Evolutionary conservation across 2,113 vertebrate genomes (phyloP).

Genomic region (Oophaga pumilio): DNA sequence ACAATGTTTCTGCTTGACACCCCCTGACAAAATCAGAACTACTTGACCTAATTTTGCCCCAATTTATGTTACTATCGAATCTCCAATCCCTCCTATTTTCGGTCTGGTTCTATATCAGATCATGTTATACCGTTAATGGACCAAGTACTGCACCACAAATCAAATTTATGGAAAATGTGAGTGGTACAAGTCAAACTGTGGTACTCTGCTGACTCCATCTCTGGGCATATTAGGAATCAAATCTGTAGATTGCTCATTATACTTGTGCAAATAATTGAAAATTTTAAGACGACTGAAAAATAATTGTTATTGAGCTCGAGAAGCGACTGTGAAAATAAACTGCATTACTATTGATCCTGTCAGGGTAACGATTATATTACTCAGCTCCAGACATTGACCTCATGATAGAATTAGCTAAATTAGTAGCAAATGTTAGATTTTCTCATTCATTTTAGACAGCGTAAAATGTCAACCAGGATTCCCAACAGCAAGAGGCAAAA

Average conservation of each 20-base stretch:
- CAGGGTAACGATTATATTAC: neutral
- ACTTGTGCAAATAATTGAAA: slow-evolving; percentile 10
- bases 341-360: slow-evolving; percentile 18
- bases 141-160: too few relatives aligned
- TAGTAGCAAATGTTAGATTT: slow-evolving; percentile 22
- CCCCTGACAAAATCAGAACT: too few relatives aligned
- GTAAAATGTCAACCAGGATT: neutral
- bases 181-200: too few relatives aligned
- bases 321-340: neutral
- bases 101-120: too few relatives aligned
- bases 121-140: too few relatives aligned
- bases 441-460: neutral
- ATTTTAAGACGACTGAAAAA: neutral
- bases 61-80: too few relatives aligned
- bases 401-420: slow-evolving; percentile 18
- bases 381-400: neutral
- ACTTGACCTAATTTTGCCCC: too few relatives aligned
- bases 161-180: too few relatives aligned
- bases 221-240: too few relatives aligned
- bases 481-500: neutral
- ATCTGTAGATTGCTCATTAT: neutral
- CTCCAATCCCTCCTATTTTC: too few relatives aligned
- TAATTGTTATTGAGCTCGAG: neutral
- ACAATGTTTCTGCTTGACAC: too few relatives aligned
- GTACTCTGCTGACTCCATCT: too few relatives aligned